Conservation (phyloP, 2,797 vertebrate species). For the Hydrocynus forskahlii region DNA sequence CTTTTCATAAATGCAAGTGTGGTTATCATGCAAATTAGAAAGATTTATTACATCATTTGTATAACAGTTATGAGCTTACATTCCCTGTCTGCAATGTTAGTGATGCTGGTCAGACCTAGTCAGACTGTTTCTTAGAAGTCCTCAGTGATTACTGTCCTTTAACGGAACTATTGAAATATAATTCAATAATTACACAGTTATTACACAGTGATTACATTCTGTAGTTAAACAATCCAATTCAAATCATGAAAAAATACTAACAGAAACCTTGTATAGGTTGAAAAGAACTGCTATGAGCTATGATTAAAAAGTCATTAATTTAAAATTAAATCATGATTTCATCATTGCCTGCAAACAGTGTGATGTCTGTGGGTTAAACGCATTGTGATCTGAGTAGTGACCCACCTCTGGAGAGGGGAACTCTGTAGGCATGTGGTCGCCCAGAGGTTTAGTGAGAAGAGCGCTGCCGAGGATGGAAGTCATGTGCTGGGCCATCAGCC, state of each 20-base stretch:
- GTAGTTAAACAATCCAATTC: no score
- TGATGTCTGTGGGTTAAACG: neutral
- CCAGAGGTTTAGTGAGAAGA: slow-evolving; percentile 82
- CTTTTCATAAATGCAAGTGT: neutral
- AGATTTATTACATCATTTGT: neutral
- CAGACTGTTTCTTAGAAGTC: neutral
- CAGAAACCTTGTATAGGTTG: no score
- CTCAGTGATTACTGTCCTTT: neutral
- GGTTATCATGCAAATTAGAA: neutral
- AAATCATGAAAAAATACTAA: no score
- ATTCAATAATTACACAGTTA: neutral
- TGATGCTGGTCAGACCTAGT: neutral
- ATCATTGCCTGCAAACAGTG: neutral
- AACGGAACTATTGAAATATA: neutral
- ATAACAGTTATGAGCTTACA: neutral
- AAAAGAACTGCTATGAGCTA: no score
- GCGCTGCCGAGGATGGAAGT: slow-evolving; percentile 85
- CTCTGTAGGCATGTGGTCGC: slow-evolving; percentile 76
- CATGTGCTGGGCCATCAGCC: slow-evolving; percentile 88
- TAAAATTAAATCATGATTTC: no score
- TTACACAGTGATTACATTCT: neutral
- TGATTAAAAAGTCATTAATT: no score
- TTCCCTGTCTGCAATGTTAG: neutral
- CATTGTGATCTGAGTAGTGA: neutral
- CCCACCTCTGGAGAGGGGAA: slow-evolving; percentile 93